These are phyloP conservation scores for Xenentodon cancila DNA, from an alignment of 2,797 vertebrate species.

Conservation along the genomic window DNA sequence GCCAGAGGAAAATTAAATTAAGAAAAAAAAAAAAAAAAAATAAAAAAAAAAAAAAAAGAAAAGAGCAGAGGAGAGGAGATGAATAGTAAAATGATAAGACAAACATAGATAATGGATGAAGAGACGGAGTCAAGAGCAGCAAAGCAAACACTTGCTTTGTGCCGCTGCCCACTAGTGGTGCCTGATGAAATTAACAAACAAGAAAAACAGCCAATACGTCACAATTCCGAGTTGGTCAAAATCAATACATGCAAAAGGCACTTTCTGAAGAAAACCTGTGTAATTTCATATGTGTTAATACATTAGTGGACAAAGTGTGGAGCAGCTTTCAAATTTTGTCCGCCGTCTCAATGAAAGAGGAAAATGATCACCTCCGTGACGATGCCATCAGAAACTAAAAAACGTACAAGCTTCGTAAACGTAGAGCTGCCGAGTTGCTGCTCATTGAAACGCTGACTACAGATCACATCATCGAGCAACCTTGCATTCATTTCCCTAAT, in stretches of 20 bases:
- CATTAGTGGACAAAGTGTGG: background rate
- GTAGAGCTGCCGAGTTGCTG: background rate
- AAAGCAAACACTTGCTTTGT: slow-evolving; percentile 75
- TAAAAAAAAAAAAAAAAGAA: slow-evolving; percentile 10
- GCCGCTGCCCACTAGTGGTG: slow-evolving; percentile 87
- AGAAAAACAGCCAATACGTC: slow-evolving; percentile 27
- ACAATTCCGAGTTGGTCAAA: slow-evolving; percentile 8
- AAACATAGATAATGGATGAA: slow-evolving; percentile 29
- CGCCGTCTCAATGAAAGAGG: background rate
- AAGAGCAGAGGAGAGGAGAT: background rate
- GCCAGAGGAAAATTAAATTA: slow-evolving; percentile 24
- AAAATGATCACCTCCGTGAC: background rate
- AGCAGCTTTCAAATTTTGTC: background rate
- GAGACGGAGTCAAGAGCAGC: slow-evolving; percentile 48
- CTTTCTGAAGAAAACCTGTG: background rate
- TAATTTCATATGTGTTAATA: background rate
- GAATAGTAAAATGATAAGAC: slow-evolving; percentile 24
- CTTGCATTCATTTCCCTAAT: slow-evolving; percentile 38
- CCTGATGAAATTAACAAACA: slow-evolving; percentile 79
- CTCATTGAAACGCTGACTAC: background rate
- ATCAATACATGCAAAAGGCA: background rate
- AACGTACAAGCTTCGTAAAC: background rate
- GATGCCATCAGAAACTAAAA: background rate
- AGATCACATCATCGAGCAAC: background rate
- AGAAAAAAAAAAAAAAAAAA: slow-evolving; percentile 21